Evolutionary conservation across 2,888 invertebrate species (phyloP), one percentile per base, ranked within the genome.

Genomic region (Hydropsyche betteni): DNA sequence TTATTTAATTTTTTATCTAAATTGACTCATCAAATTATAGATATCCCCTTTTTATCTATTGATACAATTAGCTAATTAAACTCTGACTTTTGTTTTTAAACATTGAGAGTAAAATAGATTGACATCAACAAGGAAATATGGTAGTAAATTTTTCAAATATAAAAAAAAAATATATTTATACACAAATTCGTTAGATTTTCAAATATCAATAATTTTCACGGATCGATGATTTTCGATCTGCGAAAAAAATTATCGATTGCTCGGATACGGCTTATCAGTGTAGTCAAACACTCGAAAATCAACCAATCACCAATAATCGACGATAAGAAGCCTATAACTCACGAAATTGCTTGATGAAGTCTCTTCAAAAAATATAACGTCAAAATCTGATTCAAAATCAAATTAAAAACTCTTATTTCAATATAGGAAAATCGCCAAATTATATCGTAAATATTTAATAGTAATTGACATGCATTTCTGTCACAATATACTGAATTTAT

Each of bases 251-350:
- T 55, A 64, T 64, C 36, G 64, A 64, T 64, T 64, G 64, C 34
- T 64, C 64, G 64, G 64, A 64, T 64, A 64, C 12, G 36, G 12
- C 36, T 64, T 64, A 64, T 64, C 64, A 64, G 36, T 36, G 10
- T 12, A 6, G 34, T 6, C 36, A 64, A 64, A 64, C 64, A 64
- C 64, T 64, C 10, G 64, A 64, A 61, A 64, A 64, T 64, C 64
- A 24, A 64, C 64, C 64, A 36, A 64, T 64, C 64, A 36, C 12
- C 64, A 36, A 36, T 64, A 36, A 64, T 64, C 10, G 34, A 16
- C 14, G 58, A 64, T 64, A 64, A 64, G 64, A 36, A 4, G 55
- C 14, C 55, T 24, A 64, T 10, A 10, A 33, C 12, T 36, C 44
- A 36, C 64, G 12, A 64, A 58, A 58, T 36, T 34, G 6, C 44